Conservation (phyloP, 2,113 vertebrate genomes). For the Chinchilla lanigera region DNA sequence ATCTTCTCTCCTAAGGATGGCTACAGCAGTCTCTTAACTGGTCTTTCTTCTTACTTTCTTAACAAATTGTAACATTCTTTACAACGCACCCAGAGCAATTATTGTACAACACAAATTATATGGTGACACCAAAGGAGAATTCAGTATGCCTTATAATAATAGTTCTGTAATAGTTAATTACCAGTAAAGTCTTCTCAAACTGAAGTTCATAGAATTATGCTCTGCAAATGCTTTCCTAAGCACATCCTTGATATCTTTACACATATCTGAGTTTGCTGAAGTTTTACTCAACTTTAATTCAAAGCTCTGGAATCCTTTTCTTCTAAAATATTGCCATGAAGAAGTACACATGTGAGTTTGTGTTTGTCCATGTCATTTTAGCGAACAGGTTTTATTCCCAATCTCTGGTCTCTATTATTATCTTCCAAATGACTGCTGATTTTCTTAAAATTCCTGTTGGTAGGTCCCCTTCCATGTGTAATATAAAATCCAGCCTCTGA, state of each 20-base stretch:
- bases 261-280: neutral
- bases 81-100: neutral
- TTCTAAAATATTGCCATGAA: neutral
- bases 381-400: neutral
- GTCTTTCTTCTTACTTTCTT: neutral
- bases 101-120: neutral
- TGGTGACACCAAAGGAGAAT: neutral
- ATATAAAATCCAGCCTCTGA: neutral
- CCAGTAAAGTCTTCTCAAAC: neutral
- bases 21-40: neutral
- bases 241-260: neutral
- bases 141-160: neutral
- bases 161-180: neutral
- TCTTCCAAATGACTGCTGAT: neutral
- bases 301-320: neutral
- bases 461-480: neutral
- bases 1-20: neutral
- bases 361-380: neutral
- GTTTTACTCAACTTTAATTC: neutral
- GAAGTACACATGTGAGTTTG: neutral
- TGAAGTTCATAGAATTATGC: neutral
- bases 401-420: neutral
- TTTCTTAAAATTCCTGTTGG: neutral
- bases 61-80: neutral
- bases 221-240: neutral